phyloP scores from a whole-genome alignment of 2,113 vertebrate genomes.

The Motacilla tschutschensis region DNA sequence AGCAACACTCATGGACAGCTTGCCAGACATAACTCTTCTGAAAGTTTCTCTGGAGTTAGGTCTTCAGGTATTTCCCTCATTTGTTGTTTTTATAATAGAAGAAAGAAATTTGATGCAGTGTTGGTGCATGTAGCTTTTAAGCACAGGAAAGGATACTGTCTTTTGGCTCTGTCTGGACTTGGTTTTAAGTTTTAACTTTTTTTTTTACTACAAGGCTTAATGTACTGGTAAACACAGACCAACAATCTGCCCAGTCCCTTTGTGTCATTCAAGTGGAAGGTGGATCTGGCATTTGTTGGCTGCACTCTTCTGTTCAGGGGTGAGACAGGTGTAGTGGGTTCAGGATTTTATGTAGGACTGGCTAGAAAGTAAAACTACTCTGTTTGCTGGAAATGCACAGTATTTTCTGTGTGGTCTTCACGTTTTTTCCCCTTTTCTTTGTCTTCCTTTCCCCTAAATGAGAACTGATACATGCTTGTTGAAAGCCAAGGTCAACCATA shows the following conservation, averaged over 20 bases:
- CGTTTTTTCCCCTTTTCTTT: not conserved
- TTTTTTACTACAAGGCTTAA: not conserved
- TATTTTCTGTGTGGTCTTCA: not conserved
- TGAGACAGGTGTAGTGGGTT: not conserved
- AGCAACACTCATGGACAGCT: constrained; percentile 84
- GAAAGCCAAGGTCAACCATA: not conserved
- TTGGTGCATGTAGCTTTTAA: not conserved
- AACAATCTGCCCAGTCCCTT: not conserved
- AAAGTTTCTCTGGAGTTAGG: constrained; percentile 86
- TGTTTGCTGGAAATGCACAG: not conserved
- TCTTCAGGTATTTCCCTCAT: constrained; percentile 74
- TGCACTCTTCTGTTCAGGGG: accelerated
- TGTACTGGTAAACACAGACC: not conserved
- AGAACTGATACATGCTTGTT: not conserved
- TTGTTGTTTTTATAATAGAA: not conserved
- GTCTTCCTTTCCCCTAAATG: not conserved
- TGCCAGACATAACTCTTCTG: constrained; percentile 84
- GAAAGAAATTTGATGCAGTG: not conserved
- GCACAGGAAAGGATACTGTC: not conserved
- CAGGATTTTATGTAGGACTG: not conserved
- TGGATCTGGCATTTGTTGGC: not conserved
- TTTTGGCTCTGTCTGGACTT: not conserved
- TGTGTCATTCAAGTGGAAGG: not conserved
- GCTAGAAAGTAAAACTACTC: not conserved
- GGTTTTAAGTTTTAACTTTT: not conserved